Evolutionary conservation across 2,888 invertebrate genomes (phyloP).

Genomic region (Meiosimyza platycephala): DNA sequence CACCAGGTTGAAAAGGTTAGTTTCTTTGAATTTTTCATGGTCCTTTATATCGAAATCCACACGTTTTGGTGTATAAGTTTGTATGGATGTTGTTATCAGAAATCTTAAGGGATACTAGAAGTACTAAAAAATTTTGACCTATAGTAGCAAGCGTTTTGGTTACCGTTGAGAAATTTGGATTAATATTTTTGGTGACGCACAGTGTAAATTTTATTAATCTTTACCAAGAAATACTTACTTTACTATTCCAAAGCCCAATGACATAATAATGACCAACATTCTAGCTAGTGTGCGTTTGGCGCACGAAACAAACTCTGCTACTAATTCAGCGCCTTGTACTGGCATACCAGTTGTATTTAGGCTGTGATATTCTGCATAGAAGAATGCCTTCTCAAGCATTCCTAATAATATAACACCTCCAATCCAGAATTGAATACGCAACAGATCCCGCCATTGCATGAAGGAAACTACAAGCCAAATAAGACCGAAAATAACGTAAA

Average conservation of each 20-base stretch:
- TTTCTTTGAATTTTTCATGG: no score
- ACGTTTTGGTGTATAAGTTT: no score
- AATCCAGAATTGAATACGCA: conserved; percentile 96
- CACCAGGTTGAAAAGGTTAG: no score
- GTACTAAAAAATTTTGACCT: no score
- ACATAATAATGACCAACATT: conserved; percentile 94
- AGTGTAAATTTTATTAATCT: background rate
- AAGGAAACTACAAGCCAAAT: conserved; percentile 87
- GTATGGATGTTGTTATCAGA: no score
- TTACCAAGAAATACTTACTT: conserved; percentile 74
- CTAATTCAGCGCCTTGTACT: conserved; percentile 79
- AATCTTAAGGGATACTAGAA: no score
- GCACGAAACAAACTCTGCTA: conserved; percentile 92
- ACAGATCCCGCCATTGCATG: conserved; percentile 88
- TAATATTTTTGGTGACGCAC: no score
- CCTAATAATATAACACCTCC: conserved; percentile 90
- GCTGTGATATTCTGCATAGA: conserved; percentile 88
- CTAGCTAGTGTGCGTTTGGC: conserved; percentile 90
- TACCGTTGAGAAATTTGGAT: no score
- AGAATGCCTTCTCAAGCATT: conserved; percentile 88
- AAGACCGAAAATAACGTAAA: conserved; percentile 85
- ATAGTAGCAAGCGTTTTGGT: no score
- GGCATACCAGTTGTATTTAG: conserved; percentile 77
- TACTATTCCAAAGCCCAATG: conserved; percentile 94
- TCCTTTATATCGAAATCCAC: no score